phyloP scores from a whole-genome alignment of 1,140 invertebrate species.

The Lanistes nyassanus region DNA sequence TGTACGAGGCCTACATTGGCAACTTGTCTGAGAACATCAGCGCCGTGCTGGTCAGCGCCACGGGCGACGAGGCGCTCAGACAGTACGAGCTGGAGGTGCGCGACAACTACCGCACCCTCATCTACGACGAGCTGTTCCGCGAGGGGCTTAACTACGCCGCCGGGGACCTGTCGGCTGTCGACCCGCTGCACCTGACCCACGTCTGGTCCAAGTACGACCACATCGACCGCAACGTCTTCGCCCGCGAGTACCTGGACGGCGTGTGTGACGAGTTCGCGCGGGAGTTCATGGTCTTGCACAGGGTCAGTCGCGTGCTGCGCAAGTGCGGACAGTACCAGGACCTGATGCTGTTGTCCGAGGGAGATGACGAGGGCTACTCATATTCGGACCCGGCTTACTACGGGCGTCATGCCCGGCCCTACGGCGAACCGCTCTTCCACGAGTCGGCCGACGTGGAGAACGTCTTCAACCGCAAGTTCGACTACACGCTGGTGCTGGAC shows the following conservation, averaged over 20 bases:
- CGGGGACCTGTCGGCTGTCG: conserved; percentile 39
- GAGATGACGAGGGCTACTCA: conserved; percentile 49
- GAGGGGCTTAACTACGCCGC: conserved; percentile 51
- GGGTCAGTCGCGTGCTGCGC: conserved; percentile 54
- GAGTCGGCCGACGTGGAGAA: conserved; percentile 53
- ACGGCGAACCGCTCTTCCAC: conserved; percentile 52
- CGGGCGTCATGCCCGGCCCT: conserved; percentile 44
- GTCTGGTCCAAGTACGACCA: conserved; percentile 52
- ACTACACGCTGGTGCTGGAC: conserved; percentile 61
- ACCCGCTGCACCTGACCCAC: conserved; percentile 40
- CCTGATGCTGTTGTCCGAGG: conserved; percentile 58
- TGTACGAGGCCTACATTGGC: conserved; percentile 60
- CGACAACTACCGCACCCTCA: conserved; percentile 48
- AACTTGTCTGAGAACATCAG: conserved; percentile 53
- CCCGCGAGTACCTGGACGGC: conserved; percentile 50
- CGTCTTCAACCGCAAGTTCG: conserved; percentile 50
- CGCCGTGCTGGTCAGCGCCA: conserved; percentile 58
- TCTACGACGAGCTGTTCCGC: conserved; percentile 52
- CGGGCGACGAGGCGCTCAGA: conserved; percentile 46
- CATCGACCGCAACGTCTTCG: conserved; percentile 44
- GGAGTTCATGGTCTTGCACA: conserved; percentile 62
- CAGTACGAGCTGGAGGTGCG: conserved; percentile 49
- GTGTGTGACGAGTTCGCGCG: conserved; percentile 54
- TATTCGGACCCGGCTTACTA: conserved; percentile 55
- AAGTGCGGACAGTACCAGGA: conserved; percentile 64